Base-by-base conservation (phyloP, 2,888 invertebrate genomes). In the Drosophila engyochracea region DNA sequence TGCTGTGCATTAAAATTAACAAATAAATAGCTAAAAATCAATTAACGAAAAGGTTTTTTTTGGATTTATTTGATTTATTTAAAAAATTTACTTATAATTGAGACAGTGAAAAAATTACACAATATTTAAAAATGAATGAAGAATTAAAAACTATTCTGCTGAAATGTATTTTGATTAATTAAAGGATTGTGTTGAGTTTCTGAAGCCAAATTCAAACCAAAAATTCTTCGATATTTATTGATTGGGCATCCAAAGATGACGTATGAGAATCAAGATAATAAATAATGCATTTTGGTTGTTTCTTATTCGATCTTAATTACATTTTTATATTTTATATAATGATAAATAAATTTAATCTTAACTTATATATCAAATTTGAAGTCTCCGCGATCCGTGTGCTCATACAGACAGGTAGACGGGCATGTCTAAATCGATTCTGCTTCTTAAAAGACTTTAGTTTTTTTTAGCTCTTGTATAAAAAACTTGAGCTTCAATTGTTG, bases 321-420 rank as follows among this genome's bases (percentile, higher is more conserved):
- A 22, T 41, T 41, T 44, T 1, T 5, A 2, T 22, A 5, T 12
- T 22, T 44, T 44, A 22, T 12, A 12, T 12, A 6, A 12, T 12
- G 5, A 44, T 1, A 22, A 22, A 12, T 22, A 3, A 44, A 22
- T 12, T 0, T 37, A 19, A 19, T 7, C 16, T 37, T 4, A 41
- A 12, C 2, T n/a, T 2, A 1, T 1, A 4, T 22, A 4, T 10
- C 4, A n/a, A 41, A 44, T 12, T 12, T 44, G 22, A 44, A 22
- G 10, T 41, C 41, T 12, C 1, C 4, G 10, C 0, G n/a, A 41
- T 4, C 10, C n/a, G 31, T 0, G 12, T 33, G 33, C 33, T 33
- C 0, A 12, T 4, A 12, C 33, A 33, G 0, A 35, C 0, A 0
- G 12, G 22, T 2, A 3, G 7, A 7, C 19, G 37, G 19, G 19